Conservation (phyloP, 2,113 vertebrate species). For the Felis catus region DNA sequence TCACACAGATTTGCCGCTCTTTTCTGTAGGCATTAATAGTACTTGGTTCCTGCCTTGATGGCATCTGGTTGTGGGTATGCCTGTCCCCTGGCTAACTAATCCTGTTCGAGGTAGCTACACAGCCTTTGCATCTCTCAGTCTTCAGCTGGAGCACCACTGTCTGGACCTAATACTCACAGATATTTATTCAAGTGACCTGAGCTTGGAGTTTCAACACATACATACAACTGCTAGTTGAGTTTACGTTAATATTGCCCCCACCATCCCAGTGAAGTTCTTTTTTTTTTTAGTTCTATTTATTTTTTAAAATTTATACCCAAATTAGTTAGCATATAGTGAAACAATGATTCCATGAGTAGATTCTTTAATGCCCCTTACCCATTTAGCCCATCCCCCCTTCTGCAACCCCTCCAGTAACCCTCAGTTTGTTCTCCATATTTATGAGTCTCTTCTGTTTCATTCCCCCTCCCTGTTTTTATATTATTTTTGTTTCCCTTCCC, state of each 20-base stretch:
- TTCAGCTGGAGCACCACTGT: not conserved
- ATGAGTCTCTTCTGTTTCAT: too few relatives aligned
- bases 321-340: too few relatives aligned
- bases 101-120: not conserved
- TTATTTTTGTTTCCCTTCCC: too few relatives aligned
- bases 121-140: not conserved
- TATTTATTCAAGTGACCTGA: not conserved
- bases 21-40: not conserved
- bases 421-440: too few relatives aligned
- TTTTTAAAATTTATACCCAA: too few relatives aligned
- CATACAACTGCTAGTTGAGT: not conserved
- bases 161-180: not conserved
- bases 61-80: too few relatives aligned
- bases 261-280: not conserved
- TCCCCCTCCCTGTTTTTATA: too few relatives aligned
- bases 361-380: too few relatives aligned
- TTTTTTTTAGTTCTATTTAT: not conserved
- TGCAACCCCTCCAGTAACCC: too few relatives aligned
- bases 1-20: not conserved
- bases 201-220: not conserved
- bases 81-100: not conserved
- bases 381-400: too few relatives aligned
- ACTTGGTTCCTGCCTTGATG: not conserved
- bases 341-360: too few relatives aligned
- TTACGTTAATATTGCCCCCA: not conserved